Evolutionary conservation across 2,113 vertebrate genomes (phyloP).

Genomic region (Anser brachyrhynchus): DNA sequence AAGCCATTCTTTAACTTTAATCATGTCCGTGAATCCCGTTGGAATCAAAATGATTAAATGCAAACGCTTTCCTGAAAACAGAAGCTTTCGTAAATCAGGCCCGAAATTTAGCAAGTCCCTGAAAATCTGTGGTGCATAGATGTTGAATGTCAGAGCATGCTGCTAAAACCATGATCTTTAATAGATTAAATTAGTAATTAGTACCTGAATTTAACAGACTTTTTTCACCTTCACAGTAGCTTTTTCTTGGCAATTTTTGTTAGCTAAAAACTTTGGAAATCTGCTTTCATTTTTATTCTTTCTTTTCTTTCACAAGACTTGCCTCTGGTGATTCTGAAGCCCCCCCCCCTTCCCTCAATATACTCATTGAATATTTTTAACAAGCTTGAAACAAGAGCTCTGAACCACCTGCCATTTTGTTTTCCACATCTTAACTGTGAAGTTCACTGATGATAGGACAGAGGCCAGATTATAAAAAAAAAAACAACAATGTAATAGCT

Average conservation of each 20-base stretch:
- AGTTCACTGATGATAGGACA: neutral
- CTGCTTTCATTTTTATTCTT: neutral
- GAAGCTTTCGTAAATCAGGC: neutral
- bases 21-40: neutral
- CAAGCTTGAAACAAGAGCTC: neutral
- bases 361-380: neutral
- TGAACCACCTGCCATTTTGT: neutral
- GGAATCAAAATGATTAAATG: constrained; percentile 9
- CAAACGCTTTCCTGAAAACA: constrained; percentile 23
- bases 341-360: neutral
- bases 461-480: neutral
- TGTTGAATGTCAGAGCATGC: neutral
- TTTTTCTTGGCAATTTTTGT: neutral
- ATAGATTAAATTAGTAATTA: neutral
- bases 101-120: neutral
- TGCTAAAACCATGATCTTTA: neutral
- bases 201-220: neutral
- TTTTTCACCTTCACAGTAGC: neutral
- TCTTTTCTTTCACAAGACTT: neutral
- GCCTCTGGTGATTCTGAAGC: neutral
- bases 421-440: neutral
- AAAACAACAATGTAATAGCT: neutral
- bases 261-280: neutral
- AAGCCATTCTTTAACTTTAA: constrained; percentile 17
- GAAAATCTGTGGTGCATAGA: neutral